Evolutionary conservation across 1,140 invertebrate species (phyloP).

Genomic region (Drosophila pachea): DNA sequence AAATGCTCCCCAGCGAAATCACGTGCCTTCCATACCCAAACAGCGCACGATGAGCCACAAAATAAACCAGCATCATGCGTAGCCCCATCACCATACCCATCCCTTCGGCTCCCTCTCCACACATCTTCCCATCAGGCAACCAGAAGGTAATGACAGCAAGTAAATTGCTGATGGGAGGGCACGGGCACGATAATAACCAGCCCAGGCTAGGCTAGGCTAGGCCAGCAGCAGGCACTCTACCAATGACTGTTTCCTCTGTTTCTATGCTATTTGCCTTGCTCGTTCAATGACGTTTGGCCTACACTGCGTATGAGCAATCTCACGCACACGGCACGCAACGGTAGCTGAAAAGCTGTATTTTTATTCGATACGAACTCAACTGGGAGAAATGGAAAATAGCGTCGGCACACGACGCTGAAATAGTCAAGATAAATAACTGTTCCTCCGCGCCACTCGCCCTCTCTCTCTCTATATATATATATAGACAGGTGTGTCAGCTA

Average conservation of each 20-base stretch:
- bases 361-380: conserved; percentile 29
- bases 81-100: too few species aligned
- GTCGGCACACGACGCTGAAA: conserved; percentile 41
- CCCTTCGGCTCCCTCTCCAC: too few species aligned
- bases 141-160: conserved; percentile 10
- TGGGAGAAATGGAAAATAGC: conserved; percentile 34
- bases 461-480: neutral
- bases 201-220: too few species aligned
- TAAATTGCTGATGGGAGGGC: conserved; percentile 28
- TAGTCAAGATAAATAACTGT: neutral
- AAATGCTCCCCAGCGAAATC: conserved; percentile 75
- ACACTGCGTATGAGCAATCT: conserved; percentile 67
- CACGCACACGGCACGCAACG: conserved; percentile 27
- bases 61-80: conserved; percentile 39
- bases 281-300: conserved; percentile 10
- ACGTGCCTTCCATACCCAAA: conserved; percentile 65
- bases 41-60: conserved; percentile 27
- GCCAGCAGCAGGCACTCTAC: conserved; percentile 12
- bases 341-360: conserved; percentile 29
- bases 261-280: neutral
- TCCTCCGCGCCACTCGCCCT: too few species aligned
- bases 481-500: neutral
- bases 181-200: neutral
- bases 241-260: neutral
- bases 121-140: neutral